Evolutionary conservation across 2,113 vertebrate genomes (phyloP), one percentile per base, ranked within the genome.

Genomic region (Galeopterus variegatus): DNA sequence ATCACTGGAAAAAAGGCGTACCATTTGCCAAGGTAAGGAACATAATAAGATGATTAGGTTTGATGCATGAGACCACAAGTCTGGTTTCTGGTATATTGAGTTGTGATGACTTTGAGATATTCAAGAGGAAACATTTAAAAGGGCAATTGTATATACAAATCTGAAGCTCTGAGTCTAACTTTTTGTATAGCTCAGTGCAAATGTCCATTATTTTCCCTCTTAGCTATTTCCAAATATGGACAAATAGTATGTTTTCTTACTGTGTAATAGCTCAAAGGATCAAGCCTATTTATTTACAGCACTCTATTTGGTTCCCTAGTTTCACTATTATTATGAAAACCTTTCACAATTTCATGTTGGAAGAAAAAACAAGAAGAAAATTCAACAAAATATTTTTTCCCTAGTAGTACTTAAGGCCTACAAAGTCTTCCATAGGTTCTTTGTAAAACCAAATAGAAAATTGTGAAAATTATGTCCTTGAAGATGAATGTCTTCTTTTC

Each of bases 371-470:
- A 64, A 72, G 52, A 96, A 89, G 2, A 88, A 94, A 94, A 87
- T 90, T 93, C 65, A 93, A 70, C 17, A 62, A 88, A 96, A 83
- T 69, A 58, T 36, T 80, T 86, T 81, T 75, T 56, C 21, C 23
- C 41, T 82, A 65, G 69, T 41, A 96, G 18, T 50, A 85, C n/a
- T 97, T 94, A 94, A 94, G 23, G 19, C 7, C 31, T 21, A 33
- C 77, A 24, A 82, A 96, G 26, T 87, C 77, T 90, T 70, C 89
- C 87, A 86, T 94, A 94, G 33, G 8, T n/a, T 79, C 11, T 87
- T 70, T 52, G 60, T 85, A 77, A 97, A 96, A 94, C 3, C 92
- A 96, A 94, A 58, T 85, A 81, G 41, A 41, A 41, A 41, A 41
- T 56, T 54, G 58, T 88, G 17, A 75, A 83, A 93, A 92, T 28